Base-by-base conservation (phyloP, 2,888 invertebrate species). In the Tricholauxania praeusta region DNA sequence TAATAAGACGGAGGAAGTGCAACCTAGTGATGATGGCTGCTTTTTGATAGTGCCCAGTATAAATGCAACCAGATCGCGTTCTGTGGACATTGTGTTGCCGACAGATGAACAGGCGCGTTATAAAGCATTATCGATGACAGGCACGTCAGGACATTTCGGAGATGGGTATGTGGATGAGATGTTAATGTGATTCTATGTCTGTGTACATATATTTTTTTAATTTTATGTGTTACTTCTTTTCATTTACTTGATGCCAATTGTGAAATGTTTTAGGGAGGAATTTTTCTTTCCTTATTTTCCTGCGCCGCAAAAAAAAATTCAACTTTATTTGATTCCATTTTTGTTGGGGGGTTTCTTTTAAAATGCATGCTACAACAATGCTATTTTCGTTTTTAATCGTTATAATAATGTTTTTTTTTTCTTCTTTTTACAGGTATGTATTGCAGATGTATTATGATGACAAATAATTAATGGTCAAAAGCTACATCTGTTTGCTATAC, bases 41-140 rank as follows among this genome's bases (percentile, higher is more conserved):
- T 89, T 89, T 74, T 90, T 90, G 65, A 91, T 92, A 72, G 94
- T 94, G 73, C 94, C 94, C 7, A 92, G 92, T 67, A 90, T 91
- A 74, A 92, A 91, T 76, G 90, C 90, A 63, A 90, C 93, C 49
- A 89, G 96, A 64, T 95, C 95, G 51, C 91, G 94, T 75, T 95
- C 95, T 63, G 95, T 96, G 75, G 96, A 96, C 87, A 96, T 96
- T 82, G 95, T 95, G 65, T 88, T 96, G 78, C 96, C 96, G 47
- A 95, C 95, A 12, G 93, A 94, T 75, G 93, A 94, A 81, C 94
- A 95, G 87, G 93, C 94, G 47, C 90, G 94, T 77, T 96, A 95
- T 87, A 95, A 95, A 82, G 94, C 95, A n/a, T 87, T 96, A 78
- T 91, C 93, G 65, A 89, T 93, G 87, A 91, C 92, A 32, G 90